These are phyloP conservation scores for Numida meleagris DNA, from an alignment of 2,113 vertebrate genomes.

Conservation along the genomic window DNA sequence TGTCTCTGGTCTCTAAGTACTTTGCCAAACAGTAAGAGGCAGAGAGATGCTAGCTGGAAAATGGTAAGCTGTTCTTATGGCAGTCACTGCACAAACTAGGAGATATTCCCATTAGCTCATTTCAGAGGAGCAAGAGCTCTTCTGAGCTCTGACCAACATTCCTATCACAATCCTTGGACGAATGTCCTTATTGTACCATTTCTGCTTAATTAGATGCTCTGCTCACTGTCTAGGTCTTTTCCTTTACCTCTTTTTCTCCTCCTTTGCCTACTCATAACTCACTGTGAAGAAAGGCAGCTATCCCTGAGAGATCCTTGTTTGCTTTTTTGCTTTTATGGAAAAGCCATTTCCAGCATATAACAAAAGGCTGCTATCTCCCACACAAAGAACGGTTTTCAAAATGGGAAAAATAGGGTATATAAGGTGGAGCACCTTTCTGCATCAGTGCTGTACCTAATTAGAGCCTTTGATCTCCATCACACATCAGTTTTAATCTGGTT, in stretches of 20 bases:
- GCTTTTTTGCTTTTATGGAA: constrained; percentile 12
- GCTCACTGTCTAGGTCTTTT: background rate
- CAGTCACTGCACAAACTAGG: background rate
- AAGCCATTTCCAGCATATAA: constrained; percentile 2
- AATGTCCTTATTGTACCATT: background rate
- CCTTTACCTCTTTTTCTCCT: background rate
- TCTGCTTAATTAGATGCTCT: background rate
- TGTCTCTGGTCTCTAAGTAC: background rate
- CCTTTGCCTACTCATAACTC: background rate
- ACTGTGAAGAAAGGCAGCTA: background rate
- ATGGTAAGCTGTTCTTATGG: background rate
- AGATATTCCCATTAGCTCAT: background rate
- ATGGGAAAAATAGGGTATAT: background rate
- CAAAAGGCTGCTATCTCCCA: background rate
- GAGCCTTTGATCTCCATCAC: background rate
- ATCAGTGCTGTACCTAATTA: background rate
- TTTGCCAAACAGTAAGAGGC: background rate
- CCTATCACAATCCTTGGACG: background rate
- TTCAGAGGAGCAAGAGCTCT: background rate
- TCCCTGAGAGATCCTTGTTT: background rate
- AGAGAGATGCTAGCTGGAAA: background rate
- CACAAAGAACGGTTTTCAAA: background rate
- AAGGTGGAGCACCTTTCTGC: background rate
- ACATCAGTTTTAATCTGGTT: background rate
- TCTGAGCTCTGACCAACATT: background rate